Conservation (phyloP, 2,888 invertebrate genomes). For the Spilosoma lubricipeda region DNA sequence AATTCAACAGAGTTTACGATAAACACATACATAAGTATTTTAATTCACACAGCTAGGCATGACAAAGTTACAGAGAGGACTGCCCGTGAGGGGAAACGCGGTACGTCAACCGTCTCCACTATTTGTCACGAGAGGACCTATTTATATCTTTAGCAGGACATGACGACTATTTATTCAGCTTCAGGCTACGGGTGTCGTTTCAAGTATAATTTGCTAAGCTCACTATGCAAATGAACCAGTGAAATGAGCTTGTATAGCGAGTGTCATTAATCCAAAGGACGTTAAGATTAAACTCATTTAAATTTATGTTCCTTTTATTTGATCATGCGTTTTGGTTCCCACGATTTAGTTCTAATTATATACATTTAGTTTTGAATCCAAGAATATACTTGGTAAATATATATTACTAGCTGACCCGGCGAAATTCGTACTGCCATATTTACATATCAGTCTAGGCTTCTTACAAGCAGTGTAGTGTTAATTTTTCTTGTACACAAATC, state of each 20-base stretch:
- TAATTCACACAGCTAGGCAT: too few relatives aligned
- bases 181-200: not conserved
- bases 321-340: not conserved
- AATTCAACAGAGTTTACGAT: too few relatives aligned
- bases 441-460: too few relatives aligned
- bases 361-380: not conserved
- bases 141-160: not conserved
- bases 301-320: not conserved
- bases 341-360: not conserved
- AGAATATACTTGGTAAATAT: not conserved
- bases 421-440: too few relatives aligned
- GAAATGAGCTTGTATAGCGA: not conserved
- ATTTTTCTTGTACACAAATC: too few relatives aligned
- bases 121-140: not conserved
- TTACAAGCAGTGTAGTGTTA: too few relatives aligned
- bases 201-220: constrained; percentile 2
- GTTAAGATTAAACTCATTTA: not conserved
- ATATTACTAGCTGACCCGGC: too few relatives aligned
- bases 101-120: too few relatives aligned
- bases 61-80: too few relatives aligned
- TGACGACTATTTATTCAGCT: not conserved
- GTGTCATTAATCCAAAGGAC: not conserved
- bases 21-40: too few relatives aligned
- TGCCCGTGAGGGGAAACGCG: too few relatives aligned
- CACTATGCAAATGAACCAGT: not conserved